Evolutionary conservation across 2,113 vertebrate species (phyloP), one percentile per base, ranked within the genome.

Genomic region (Cavia aperea): DNA sequence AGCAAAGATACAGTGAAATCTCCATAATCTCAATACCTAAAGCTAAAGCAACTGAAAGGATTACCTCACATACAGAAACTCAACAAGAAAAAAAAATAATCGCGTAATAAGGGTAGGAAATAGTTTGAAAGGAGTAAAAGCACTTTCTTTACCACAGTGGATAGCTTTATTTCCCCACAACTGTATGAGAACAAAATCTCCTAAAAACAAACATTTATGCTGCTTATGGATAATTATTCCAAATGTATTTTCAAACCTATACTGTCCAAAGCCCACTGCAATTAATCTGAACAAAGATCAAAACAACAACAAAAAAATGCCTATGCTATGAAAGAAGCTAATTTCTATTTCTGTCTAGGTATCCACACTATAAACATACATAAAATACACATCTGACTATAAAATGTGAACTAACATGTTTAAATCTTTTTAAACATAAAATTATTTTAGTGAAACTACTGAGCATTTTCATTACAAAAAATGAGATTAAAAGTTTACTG

Each of bases 391-490:
- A 78, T 81, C 62, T 84, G 54, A 65, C 9, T 90, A 51, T 31
- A 43, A 8, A 75, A 81, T 65, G 36, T n/a, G 33, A 15, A 79
- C 51, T 72, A 87, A 91, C 86, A 73, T 90, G 81, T 21, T 78
- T 90, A 91, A 91, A 77, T 66, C 62, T 91, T 39, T 91, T 43
- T 26, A 81, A 81, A 85, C 56, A 90, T 33, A 56, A 56, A 56
- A 89, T 43, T 88, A 87, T 81, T 91, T 93, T 93, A 82, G 43
- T 68, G n/a, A 91, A 89, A 88, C 66, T 24, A 51, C 49, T 79
- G 26, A 83, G 77, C 24, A 95, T 91, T 85, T 92, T 79, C 16
- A 62, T 39, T 89, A 43, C 18, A 90, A 82, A 93, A 94, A 23
- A 26, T 46, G 73, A 93, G 29, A 26, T 60, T 95, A 92, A 66